Evolutionary conservation across 64 coral and sea anemone genomes (phyloP), one percentile per base, ranked within the genome.

Genomic region (Hydrozoanthus tunicans): DNA sequence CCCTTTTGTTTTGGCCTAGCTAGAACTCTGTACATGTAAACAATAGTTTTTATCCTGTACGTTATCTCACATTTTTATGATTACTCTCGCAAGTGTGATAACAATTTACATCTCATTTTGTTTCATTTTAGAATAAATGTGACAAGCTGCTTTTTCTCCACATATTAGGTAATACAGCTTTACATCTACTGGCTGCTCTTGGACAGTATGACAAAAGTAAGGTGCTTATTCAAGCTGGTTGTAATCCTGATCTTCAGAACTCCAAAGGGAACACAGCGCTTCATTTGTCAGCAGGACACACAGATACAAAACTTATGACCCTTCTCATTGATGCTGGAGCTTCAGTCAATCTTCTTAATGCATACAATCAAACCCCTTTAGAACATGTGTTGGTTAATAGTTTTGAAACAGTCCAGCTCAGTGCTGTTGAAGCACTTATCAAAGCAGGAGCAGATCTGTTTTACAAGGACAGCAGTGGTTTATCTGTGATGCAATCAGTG

Each of bases 291-390:
- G 79, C 23, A 13, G 24, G n/a, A 12, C 25, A 63, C 43, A 27
- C 79, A 64, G 17, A 81, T 23, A 9, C 79, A 27, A 51, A 26
- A 4, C 10, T 81, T 27, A 26, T 64, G 24, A 14, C 20, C 51
- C 59, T 81, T 13, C 59, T 81, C n/a, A 63, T 81, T 63, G 59
- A 61, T 25, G 79, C 79, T 81, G 79, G 79, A 81, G 79, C 58
- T 60, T 81, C 79, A 64, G 79, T 81, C 14, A 81, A 81, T 81
- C 10, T 51, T 32, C 3, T 81, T 23, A 81, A 81, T 81, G 12
- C 7, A 60, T 43, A 32, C 8, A 81, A 51, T 52, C 79, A 81
- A 58, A 81, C 4, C 15, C 25, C 79, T 13, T 81, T 81, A 63
- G 23, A 64, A 12, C 63, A 81, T 64, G 25, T 58, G 15, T 43